These are phyloP conservation scores for Caenorhabditis latens DNA, from an alignment of 1,140 invertebrate genomes.

Conservation along the genomic window DNA sequence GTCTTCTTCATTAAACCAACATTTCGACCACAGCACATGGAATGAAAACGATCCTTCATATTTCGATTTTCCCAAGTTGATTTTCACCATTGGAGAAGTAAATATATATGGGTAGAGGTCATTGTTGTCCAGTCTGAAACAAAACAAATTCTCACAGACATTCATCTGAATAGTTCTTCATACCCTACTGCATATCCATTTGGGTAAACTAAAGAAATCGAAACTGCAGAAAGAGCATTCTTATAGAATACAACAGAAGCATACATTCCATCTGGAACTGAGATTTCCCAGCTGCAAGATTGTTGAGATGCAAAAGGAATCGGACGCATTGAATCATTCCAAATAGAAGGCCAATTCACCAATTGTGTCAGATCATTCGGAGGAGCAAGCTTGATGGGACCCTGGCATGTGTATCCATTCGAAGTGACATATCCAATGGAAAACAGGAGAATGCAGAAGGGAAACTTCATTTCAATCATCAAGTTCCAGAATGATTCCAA, in stretches of 20 bases:
- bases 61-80: not conserved
- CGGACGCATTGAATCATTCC: constrained; percentile 36
- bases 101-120: constrained; percentile 10
- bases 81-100: not conserved
- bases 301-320: constrained; percentile 20
- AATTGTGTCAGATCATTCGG: not conserved
- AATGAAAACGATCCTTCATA: not conserved
- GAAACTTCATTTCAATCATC: not conserved
- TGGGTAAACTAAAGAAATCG: not conserved
- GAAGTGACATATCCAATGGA: not conserved
- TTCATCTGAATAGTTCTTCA: not conserved
- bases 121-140: constrained; percentile 1
- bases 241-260: constrained; percentile 1
- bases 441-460: not conserved
- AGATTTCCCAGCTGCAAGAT: not conserved
- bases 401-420: not conserved
- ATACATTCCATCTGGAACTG: constrained; percentile 3
- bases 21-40: constrained; percentile 7
- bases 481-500: not conserved
- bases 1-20: not conserved
- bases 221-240: not conserved
- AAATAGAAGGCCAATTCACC: not conserved
- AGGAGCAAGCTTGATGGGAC: not conserved
- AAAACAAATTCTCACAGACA: too few species aligned
- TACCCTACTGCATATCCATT: not conserved